Evolutionary conservation across 2,888 invertebrate species (phyloP).

Genomic region (Ophion ellenae): DNA sequence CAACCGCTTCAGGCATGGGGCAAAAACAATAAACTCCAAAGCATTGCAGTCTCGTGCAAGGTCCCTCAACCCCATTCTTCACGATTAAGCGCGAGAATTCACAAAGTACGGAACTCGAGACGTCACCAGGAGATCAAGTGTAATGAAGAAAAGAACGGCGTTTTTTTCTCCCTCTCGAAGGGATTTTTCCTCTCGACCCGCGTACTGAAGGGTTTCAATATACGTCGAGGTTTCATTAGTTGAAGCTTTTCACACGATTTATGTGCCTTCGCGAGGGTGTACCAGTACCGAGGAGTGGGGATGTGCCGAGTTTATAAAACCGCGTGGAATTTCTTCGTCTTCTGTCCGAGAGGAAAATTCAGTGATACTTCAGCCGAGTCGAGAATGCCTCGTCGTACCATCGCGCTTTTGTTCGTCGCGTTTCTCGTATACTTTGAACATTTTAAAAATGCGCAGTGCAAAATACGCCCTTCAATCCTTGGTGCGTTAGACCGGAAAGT

Average conservation of each 20-base stretch:
- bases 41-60: constrained; percentile 2
- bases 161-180: constrained; percentile 16
- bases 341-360: constrained; percentile 44
- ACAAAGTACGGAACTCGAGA: neutral
- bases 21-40: neutral
- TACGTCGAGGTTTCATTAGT: constrained; percentile 55
- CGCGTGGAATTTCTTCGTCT: constrained; percentile 29
- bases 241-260: constrained; percentile 58
- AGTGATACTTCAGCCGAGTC: constrained; percentile 28
- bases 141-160: constrained; percentile 22
- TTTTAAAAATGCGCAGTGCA: constrained; percentile 6
- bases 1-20: too few species aligned
- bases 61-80: constrained; percentile 38
- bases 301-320: constrained; percentile 67
- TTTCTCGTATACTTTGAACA: neutral
- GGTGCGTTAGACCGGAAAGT: constrained; percentile 14
- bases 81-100: constrained; percentile 37
- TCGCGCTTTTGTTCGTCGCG: neutral
- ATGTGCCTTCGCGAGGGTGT: constrained; percentile 40
- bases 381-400: constrained; percentile 26
- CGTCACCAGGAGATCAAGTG: constrained; percentile 9
- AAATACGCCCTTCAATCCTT: constrained; percentile 19
- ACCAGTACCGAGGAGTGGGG: constrained; percentile 20
- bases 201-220: constrained; percentile 43
- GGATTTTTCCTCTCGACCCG: constrained; percentile 24